These are phyloP conservation scores for Drosophila grimshawi DNA, from an alignment of 1,140 invertebrate genomes.

Conservation along the genomic window DNA sequence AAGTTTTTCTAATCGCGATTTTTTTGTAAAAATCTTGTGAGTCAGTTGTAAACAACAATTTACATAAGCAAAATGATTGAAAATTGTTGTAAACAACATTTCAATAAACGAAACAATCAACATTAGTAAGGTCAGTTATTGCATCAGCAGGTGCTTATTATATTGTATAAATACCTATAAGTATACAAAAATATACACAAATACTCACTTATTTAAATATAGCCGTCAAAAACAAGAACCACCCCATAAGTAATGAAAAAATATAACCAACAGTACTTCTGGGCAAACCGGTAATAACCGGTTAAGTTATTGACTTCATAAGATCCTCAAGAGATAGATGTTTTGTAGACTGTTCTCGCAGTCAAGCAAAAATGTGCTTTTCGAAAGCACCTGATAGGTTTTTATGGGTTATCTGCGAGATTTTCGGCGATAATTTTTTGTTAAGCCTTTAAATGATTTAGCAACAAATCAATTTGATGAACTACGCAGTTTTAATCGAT, in stretches of 20 bases:
- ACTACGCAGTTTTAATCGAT: conserved; percentile 43
- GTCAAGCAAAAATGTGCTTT: conserved; percentile 12
- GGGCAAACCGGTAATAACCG: conserved; percentile 22
- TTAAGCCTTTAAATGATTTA: conserved; percentile 11
- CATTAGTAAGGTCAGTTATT: conserved; percentile 49
- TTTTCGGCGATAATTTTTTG: conserved; percentile 14
- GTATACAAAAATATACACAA: neutral
- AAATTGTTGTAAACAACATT: conserved; percentile 38
- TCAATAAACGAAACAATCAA: conserved; percentile 19
- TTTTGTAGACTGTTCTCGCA: conserved; percentile 6
- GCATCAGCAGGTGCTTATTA: conserved; percentile 38
- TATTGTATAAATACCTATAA: neutral
- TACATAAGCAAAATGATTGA: neutral
- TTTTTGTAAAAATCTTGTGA: neutral
- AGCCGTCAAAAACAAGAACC: neutral
- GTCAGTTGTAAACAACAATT: neutral
- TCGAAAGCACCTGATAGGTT: neutral
- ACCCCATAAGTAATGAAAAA: neutral
- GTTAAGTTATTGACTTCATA: conserved; percentile 23
- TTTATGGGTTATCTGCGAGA: neutral
- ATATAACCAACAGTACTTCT: neutral
- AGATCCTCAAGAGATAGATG: conserved; percentile 28
- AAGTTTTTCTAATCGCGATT: neutral
- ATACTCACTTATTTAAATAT: neutral
- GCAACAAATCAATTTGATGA: conserved; percentile 5